Evolutionary conservation across 1,140 invertebrate species (phyloP).

Genomic region (Prorops nasuta): DNA sequence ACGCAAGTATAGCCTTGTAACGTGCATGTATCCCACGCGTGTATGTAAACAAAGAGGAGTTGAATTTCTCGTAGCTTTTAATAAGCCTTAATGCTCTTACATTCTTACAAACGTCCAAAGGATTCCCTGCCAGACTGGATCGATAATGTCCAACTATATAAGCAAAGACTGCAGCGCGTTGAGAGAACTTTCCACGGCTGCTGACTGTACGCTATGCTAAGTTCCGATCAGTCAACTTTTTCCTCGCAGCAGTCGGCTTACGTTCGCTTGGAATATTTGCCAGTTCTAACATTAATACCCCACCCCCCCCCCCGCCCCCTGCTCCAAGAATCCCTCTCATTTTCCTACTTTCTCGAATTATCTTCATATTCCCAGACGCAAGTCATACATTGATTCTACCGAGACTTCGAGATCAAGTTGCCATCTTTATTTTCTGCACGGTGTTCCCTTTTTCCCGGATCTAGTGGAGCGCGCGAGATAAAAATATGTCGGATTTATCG

Average conservation of each 20-base stretch:
- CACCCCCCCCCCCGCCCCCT: not conserved
- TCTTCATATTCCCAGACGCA: too few relatives aligned
- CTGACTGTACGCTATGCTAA: too few relatives aligned
- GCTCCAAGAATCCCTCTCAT: not conserved
- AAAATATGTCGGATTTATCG: constrained; percentile 14
- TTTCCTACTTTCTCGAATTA: not conserved
- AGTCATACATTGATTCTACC: not conserved
- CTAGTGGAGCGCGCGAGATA: constrained; percentile 15
- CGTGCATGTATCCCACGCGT: too few relatives aligned
- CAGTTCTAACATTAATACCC: too few relatives aligned
- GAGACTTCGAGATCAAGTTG: not conserved
- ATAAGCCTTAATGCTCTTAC: constrained; percentile 18
- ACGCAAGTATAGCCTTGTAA: constrained; percentile 16
- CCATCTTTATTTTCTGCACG: not conserved
- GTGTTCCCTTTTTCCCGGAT: too few relatives aligned
- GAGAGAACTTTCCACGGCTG: too few relatives aligned
- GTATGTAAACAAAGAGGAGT: too few relatives aligned
- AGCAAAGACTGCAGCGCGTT: too few relatives aligned
- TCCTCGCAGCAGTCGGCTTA: too few relatives aligned
- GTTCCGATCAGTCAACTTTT: too few relatives aligned
- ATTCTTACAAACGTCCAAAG: not conserved
- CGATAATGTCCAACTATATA: too few relatives aligned
- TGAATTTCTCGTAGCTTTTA: constrained; percentile 23
- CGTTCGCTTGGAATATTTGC: too few relatives aligned
- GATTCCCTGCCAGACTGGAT: not conserved